These are phyloP conservation scores for Lordiphosa mommai DNA, from an alignment of 1,140 invertebrate genomes.

Conservation along the genomic window DNA sequence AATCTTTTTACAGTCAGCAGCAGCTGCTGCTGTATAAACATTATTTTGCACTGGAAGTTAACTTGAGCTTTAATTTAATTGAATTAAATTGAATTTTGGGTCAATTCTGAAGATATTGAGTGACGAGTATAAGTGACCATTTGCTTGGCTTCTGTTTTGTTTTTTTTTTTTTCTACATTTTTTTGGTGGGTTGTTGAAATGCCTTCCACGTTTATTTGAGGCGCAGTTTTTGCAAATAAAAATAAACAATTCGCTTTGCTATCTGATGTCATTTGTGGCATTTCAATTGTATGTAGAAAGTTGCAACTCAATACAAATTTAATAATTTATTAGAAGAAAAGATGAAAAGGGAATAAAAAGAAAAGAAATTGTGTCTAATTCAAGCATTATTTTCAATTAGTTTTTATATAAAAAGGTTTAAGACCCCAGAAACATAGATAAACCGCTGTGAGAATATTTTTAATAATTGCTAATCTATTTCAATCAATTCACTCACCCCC, in stretches of 20 bases:
- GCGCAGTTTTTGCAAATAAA: constrained; percentile 25
- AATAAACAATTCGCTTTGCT: constrained; percentile 37
- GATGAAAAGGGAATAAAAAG: no score
- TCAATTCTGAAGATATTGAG: constrained; percentile 38
- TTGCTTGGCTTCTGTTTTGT: constrained; percentile 48
- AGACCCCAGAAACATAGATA: no score
- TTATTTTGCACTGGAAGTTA: constrained; percentile 13
- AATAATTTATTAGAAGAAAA: no score
- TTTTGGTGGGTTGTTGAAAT: constrained; percentile 31
- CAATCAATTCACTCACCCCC: no score
- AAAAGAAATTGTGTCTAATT: no score
- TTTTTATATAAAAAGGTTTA: no score
- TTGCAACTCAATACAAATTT: neutral
- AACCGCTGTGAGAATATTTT: no score
- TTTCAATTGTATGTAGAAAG: constrained; percentile 36
- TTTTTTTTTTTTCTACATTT: constrained; percentile 17
- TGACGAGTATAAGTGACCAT: constrained; percentile 7
- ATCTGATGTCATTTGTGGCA: constrained; percentile 43
- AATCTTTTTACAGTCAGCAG: neutral
- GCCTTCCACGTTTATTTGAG: constrained; percentile 48
- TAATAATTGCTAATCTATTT: no score
- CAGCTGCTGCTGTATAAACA: no score
- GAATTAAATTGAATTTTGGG: constrained; percentile 43
- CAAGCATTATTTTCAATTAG: no score
- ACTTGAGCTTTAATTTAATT: constrained; percentile 58